A percentile compares a stretch with the other conserved stretches of the same genome.
phyloP scores from a whole-genome alignment of 2,888 invertebrate species.

The Zhuqinia jingwanae region DNA sequence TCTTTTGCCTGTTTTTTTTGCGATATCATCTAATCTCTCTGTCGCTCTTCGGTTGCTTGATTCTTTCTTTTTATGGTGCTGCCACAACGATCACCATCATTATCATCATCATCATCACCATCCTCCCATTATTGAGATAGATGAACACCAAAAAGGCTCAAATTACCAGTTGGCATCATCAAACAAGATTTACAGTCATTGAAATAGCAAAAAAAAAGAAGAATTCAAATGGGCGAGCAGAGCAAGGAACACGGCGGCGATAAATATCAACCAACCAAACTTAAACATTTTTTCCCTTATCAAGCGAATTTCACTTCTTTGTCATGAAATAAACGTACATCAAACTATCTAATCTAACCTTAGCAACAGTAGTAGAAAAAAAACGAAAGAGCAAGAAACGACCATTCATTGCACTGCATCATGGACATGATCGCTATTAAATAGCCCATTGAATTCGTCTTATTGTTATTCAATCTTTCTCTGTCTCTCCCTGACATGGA shows the following conservation, averaged over 20 bases:
- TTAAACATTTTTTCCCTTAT: no score
- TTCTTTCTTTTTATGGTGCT: constrained; percentile 48
- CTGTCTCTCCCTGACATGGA: background rate
- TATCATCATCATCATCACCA: constrained; percentile 3
- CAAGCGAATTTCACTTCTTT: no score
- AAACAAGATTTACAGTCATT: constrained; percentile 62
- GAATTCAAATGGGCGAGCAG: no score
- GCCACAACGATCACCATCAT: constrained; percentile 3
- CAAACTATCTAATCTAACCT: no score
- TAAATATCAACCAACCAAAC: no score
- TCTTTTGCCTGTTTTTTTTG: background rate
- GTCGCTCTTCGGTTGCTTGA: no score
- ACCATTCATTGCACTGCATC: background rate
- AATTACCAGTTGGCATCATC: constrained; percentile 57
- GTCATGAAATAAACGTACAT: no score
- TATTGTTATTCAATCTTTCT: background rate
- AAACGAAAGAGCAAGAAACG: background rate
- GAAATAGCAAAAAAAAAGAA: background rate
- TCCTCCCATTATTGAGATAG: constrained; percentile 7
- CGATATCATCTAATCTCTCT: constrained; percentile 48
- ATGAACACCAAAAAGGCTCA: constrained; percentile 51
- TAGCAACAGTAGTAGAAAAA: background rate
- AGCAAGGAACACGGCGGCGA: no score
- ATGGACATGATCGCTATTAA: background rate
- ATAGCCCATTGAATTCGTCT: background rate